Conservation (phyloP, 2,113 vertebrate species). For the Marmota flaviventris region DNA sequence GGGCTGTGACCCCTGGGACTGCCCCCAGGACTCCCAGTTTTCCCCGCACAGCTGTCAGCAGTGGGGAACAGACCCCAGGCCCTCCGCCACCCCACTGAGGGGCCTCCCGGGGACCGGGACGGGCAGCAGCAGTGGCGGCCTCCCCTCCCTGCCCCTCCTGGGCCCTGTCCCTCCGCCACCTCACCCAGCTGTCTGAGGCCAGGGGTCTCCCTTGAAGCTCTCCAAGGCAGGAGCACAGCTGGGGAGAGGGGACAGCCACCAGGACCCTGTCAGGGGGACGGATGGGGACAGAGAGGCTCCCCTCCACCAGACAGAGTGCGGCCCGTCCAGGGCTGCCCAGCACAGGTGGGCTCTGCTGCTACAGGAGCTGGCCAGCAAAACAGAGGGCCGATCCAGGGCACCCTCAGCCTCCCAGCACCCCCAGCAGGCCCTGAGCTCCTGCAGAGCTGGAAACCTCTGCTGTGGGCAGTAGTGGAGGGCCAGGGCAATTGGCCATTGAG, state of each 20-base stretch:
- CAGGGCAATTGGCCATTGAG: background rate
- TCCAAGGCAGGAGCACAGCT: background rate
- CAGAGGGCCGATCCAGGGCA: no score
- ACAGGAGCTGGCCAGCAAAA: no score
- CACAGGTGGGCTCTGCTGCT: no score
- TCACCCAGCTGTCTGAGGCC: background rate
- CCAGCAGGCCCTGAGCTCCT: background rate
- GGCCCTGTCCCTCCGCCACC: background rate
- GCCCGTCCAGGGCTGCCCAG: background rate
- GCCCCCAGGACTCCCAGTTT: background rate
- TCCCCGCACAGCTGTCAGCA: background rate
- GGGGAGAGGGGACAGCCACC: background rate
- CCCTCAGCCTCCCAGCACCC: background rate
- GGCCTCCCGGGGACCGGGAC: background rate
- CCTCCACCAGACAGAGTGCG: background rate
- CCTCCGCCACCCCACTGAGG: fast-evolving
- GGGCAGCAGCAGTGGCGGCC: background rate
- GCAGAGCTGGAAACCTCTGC: background rate
- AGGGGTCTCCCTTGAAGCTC: background rate
- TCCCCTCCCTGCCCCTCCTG: background rate
- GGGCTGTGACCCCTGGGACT: background rate
- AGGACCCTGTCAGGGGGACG: background rate
- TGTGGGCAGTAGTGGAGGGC: background rate
- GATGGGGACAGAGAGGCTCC: no score
- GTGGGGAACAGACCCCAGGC: background rate